Evolutionary conservation across 2,888 invertebrate species (phyloP), one percentile per base, ranked within the genome.

Genomic region (Rambutsinella grinnellia): DNA sequence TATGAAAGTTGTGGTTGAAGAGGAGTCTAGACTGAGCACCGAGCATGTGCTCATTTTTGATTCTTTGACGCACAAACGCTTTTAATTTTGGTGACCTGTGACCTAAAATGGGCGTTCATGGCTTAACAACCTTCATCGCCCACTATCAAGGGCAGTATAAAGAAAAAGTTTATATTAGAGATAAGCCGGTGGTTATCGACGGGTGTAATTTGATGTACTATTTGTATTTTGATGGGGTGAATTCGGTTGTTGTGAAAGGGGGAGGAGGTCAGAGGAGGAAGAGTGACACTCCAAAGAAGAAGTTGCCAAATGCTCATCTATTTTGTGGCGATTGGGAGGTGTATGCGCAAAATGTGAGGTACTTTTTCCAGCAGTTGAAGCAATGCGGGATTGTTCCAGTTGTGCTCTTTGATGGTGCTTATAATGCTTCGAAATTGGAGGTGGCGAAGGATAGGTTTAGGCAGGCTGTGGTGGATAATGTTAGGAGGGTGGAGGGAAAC

Each of bases 271-370:
- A 44, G 3, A 21, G 19, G 1, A 27, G 13, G 10, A 58, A 51
- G 19, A 36, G 36, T 36, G 36, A 5, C 13, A 8, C 36, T 13
- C 5, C 6, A 8, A 8, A 5, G 6, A 36, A 36, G n/a, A 79
- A 81, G 56, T 21, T 53, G 23, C 79, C 66, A 81, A n/a, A 82
- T 79, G 76, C 75, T 66, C 75, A 84, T 72, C 58, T 84, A 67
- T 95, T 94, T 85, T 95, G 95, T 2, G 95, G 95, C 0, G 95
- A 96, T 86, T 95, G 95, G 85, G 93, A 94, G 84, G 90, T 90
- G 79, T 94, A 90, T 86, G 91, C 91, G n/a, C 86, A 90, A 8
- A 88, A 88, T 17, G 89, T 93, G 0, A 87, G 88, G 47, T 88
- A 89, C 60, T 95, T 94, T 85, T 94, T 95, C 82, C 89, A 90